These are phyloP conservation scores for Neodon shergylaensis DNA, from an alignment of 2,113 vertebrate species.

Conservation along the genomic window DNA sequence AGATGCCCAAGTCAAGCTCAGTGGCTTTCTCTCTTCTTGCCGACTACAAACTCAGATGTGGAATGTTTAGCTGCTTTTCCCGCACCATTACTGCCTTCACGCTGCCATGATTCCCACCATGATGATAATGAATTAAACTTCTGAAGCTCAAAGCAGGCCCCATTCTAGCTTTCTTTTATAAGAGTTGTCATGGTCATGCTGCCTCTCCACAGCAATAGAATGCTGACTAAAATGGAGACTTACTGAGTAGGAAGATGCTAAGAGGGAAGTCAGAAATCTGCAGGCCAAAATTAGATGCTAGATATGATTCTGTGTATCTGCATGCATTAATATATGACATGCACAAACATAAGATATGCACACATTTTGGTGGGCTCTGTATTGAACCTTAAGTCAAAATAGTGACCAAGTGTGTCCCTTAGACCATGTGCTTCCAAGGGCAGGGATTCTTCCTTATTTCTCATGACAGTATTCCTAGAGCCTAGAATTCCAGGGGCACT, in stretches of 20 bases:
- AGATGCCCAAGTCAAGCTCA: too few relatives aligned
- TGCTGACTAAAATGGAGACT: not conserved
- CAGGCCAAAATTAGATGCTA: not conserved
- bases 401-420: not conserved
- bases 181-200: not conserved
- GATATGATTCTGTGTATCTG: not conserved
- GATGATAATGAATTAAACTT: not conserved
- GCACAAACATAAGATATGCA: rapidly evolving
- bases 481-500: not conserved
- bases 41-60: not conserved
- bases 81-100: not conserved
- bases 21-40: not conserved
- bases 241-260: not conserved
- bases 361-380: not conserved
- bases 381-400: not conserved
- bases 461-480: not conserved
- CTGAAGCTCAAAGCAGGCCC: not conserved
- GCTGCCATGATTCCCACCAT: not conserved
- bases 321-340: not conserved
- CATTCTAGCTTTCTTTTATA: not conserved
- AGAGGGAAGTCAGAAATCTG: not conserved
- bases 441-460: not conserved
- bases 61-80: not conserved
- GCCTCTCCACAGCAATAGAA: not conserved
- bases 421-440: not conserved